Base-by-base conservation (phyloP, 2,888 invertebrate species). In the Bedellia somnulentella region DNA sequence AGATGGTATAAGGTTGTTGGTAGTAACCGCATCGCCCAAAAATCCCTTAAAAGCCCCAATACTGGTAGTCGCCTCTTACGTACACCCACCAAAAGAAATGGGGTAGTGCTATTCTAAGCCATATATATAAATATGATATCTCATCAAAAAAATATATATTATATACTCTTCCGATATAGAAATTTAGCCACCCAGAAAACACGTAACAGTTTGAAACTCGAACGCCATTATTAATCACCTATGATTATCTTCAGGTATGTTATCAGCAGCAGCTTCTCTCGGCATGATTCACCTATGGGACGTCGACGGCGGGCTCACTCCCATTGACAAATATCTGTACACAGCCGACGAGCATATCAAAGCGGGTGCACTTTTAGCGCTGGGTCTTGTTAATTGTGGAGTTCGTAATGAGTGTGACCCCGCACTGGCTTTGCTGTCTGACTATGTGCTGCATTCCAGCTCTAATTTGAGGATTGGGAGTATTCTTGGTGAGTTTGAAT, bases 401-500 rank as follows among this genome's bases (percentile, higher is more conserved):
- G 94, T 99, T 3, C 82, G 93, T 29, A 97, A 97, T 59, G 97
- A 98, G 52, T 98, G 96, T 53, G 99, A 99, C 63, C 98, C 99
- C 0, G 99, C 98, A 0, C 79, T 96, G 27, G 99, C 99, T 3
- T 73, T 99, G 33, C 79, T 99, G 1, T 89, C 93, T 0, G 98
- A 99, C 57, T 98, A 96, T 56, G 89, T 98, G 11, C 79, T 87
- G 31, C 90, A 93, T 57, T 85, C 83, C 25, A 93, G 86, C 57
- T 81, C 85, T 18, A 86, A 85, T 2, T 84, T 96, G 68, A 82
- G 93, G 46, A 88, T 92, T 45, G 94, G 95, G 13, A 87, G 93
- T 34, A 86, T 93, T 32, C 66, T 85, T 33, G 81, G 80, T 79
- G 39, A 49, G 47, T 33, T 22, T 12, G n/a, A 14, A 8, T 13